A percentile compares a stretch with the other conserved stretches of the same genome.
Conservation (phyloP, 2,888 invertebrate species). For the Pachydiplax longipennis region DNA sequence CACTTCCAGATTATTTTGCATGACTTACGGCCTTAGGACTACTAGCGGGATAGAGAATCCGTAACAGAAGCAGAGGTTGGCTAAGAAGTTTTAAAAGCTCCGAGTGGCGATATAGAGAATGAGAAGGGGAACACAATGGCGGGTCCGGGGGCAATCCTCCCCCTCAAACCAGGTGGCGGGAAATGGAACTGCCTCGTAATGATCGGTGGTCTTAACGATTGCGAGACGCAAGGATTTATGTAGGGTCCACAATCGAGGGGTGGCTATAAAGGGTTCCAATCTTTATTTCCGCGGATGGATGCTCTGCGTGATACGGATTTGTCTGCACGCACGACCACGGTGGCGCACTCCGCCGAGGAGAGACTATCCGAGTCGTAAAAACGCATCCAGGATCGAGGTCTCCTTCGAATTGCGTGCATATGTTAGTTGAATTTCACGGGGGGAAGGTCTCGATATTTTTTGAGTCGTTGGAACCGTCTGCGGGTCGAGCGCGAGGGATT, state of each 20-base stretch:
- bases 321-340: background rate
- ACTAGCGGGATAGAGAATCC: background rate
- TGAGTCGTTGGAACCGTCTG: background rate
- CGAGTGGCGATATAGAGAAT: no score
- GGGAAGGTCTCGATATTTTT: background rate
- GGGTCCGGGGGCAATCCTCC: background rate
- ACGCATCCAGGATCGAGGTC: background rate
- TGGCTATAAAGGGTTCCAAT: background rate
- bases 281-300: background rate
- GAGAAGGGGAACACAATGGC: background rate
- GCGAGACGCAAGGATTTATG: slow-evolving; percentile 12
- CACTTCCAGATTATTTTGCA: background rate
- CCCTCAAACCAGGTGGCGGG: background rate
- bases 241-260: background rate
- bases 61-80: background rate
- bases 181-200: slow-evolving; percentile 18
- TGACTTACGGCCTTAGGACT: slow-evolving; percentile 11
- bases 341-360: no score
- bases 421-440: background rate
- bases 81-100: background rate
- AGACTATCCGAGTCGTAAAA: no score
- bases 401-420: background rate
- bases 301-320: background rate
- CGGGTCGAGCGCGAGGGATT: background rate
- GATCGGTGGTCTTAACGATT: slow-evolving; percentile 13